phyloP scores from a whole-genome alignment of 1,140 invertebrate species.

The Parapsyche elsis region DNA sequence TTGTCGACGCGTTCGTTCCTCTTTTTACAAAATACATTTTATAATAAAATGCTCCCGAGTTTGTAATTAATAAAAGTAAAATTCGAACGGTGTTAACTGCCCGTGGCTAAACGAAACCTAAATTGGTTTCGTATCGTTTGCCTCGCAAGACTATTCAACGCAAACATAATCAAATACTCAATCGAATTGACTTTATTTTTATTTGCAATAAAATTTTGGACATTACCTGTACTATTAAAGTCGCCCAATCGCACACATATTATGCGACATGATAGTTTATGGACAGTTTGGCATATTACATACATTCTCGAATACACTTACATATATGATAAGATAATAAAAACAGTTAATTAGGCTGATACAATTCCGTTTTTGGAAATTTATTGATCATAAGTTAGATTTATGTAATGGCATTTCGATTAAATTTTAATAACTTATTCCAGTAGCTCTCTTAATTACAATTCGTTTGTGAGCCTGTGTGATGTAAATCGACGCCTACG shows the following conservation, averaged over 20 bases:
- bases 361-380: neutral
- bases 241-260: no score
- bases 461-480: neutral
- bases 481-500: no score
- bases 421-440: slow-evolving; percentile 12
- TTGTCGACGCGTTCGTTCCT: neutral
- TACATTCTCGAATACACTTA: no score
- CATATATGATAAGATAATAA: no score
- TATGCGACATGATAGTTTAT: no score
- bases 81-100: slow-evolving; percentile 23
- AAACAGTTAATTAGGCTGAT: no score
- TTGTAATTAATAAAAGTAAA: slow-evolving; percentile 45
- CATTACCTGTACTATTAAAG: no score
- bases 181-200: neutral
- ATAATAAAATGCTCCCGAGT: slow-evolving; percentile 35
- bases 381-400: slow-evolving; percentile 17
- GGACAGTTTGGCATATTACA: no score
- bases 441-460: slow-evolving; percentile 11
- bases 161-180: neutral
- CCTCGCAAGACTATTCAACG: neutral
- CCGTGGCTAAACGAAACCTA: slow-evolving; percentile 35
- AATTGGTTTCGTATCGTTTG: slow-evolving; percentile 25
- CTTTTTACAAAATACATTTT: slow-evolving; percentile 38
- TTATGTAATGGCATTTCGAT: slow-evolving; percentile 22
- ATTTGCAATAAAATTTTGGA: no score